These are phyloP conservation scores for Drosophila monieri DNA, from an alignment of 2,888 invertebrate genomes.

Conservation along the genomic window DNA sequence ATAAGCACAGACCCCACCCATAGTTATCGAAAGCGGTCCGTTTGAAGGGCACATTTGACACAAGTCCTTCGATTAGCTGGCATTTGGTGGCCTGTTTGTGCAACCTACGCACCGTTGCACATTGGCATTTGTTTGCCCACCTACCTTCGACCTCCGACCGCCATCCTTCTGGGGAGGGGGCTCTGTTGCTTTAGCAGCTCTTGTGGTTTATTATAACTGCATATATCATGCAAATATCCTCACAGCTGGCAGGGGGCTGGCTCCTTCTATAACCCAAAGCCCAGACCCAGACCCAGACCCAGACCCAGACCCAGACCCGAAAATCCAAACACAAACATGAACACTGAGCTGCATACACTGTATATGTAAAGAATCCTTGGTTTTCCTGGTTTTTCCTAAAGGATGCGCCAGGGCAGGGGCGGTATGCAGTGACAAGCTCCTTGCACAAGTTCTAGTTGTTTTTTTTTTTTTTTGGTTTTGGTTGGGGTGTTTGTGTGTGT, in stretches of 20 bases:
- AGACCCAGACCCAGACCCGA: constrained; percentile 21
- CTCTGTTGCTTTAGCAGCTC: constrained; percentile 62
- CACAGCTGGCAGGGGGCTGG: constrained; percentile 1
- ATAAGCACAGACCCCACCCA: no score
- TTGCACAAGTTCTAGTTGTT: constrained; percentile 53
- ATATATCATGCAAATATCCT: constrained; percentile 73
- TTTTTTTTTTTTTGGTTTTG: constrained; percentile 6
- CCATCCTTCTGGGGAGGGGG: neutral
- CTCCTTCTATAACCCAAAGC: neutral
- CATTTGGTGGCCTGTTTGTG: constrained; percentile 59
- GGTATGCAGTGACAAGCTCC: constrained; percentile 48
- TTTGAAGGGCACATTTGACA: no score
- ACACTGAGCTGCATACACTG: constrained; percentile 6
- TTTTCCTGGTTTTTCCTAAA: constrained; percentile 15
- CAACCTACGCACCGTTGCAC: constrained; percentile 71
- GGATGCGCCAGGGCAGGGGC: neutral
- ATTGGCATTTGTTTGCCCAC: constrained; percentile 60
- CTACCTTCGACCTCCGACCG: neutral
- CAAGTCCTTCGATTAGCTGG: constrained; percentile 13
- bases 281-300: constrained; percentile 1
- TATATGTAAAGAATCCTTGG: constrained; percentile 21
- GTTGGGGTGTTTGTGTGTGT: no score
- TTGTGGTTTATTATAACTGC: constrained; percentile 77
- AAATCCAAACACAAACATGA: constrained; percentile 38
- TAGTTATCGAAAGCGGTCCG: no score